Base-by-base conservation (phyloP, 2,888 invertebrate species). In the Bugulina stolonifera region DNA sequence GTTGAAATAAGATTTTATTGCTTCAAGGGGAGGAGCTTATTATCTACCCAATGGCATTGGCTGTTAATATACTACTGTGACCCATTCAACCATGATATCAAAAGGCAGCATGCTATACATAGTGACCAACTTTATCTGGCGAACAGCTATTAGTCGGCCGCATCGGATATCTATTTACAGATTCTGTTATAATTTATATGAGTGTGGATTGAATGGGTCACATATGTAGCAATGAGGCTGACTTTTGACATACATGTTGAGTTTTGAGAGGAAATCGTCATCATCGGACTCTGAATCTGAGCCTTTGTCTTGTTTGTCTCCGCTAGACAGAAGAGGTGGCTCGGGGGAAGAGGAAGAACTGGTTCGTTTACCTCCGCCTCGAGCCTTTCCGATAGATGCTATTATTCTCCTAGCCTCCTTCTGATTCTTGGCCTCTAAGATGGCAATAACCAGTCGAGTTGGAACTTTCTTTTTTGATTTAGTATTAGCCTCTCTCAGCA, bases 181-280 rank as follows among this genome's bases (percentile, higher is more conserved):
- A 57, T 22, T 23, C 23, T 23, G n/a, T 23, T n/a, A n/a, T n/a
- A n/a, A n/a, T n/a, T n/a, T n/a, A n/a, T n/a, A n/a, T n/a, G n/a
- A n/a, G n/a, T n/a, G n/a, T n/a, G n/a, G n/a, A n/a, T 57, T 18
- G 32, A 64, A 64, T 64, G 64, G 64, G 64, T 64, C 64, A 64
- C 64, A 32, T 64, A 32, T 32, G 32, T 27, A 64, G 64, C 64
- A 32, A 23, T 29, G 64, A 34, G 64, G 27, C 64, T 64, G 64
- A 43, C 43, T 43, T 43, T 64, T 64, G 64, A 64, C 64, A 32
- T 64, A 64, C 64, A 64, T 64, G 64, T 64, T 64, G 14, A 14
- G 18, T 27, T 64, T 64, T 2, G 14, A 3, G 3, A 64, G n/a
- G 32, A 64, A 64, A 32, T 27, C 29, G 5, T 57, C 57, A 27